Conservation (phyloP, 2,113 vertebrate genomes). For the Talpa occidentalis region DNA sequence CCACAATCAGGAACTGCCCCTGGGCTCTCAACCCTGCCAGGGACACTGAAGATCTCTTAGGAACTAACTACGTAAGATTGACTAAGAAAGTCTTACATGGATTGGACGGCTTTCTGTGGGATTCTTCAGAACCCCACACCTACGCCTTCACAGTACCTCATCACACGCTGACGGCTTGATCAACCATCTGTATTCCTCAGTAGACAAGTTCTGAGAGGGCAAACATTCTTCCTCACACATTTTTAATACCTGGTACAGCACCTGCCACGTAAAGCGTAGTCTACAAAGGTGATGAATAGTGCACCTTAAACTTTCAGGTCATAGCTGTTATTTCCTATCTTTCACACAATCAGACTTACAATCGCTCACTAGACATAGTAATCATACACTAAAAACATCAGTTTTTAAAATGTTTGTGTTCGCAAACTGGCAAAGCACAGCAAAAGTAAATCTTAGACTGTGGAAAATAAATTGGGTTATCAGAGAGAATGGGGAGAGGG, state of each 20-base stretch:
- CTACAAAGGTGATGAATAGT: background rate
- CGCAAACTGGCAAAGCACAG: no score
- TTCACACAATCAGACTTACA: background rate
- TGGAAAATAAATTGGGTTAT: no score
- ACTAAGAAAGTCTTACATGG: background rate
- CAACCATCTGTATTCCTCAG: background rate
- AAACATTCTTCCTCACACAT: background rate
- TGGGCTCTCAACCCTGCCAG: fast-evolving
- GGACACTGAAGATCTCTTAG: background rate
- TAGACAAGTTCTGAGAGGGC: background rate
- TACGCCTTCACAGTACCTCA: background rate
- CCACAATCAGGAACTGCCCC: background rate
- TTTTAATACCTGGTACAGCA: background rate
- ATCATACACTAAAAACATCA: background rate
- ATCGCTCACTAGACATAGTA: background rate
- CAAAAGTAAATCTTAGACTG: no score
- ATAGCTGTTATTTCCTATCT: background rate
- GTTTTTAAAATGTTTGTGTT: background rate
- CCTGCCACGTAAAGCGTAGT: background rate
- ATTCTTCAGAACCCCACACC: background rate
- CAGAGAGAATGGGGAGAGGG: no score
- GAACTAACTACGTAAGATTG: background rate
- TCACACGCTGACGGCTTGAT: background rate
- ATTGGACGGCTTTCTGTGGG: background rate
- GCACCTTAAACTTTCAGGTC: background rate